Evolutionary conservation across 2,113 vertebrate species (phyloP), one percentile per base, ranked within the genome.

Genomic region (Gymnobelideus leadbeateri): DNA sequence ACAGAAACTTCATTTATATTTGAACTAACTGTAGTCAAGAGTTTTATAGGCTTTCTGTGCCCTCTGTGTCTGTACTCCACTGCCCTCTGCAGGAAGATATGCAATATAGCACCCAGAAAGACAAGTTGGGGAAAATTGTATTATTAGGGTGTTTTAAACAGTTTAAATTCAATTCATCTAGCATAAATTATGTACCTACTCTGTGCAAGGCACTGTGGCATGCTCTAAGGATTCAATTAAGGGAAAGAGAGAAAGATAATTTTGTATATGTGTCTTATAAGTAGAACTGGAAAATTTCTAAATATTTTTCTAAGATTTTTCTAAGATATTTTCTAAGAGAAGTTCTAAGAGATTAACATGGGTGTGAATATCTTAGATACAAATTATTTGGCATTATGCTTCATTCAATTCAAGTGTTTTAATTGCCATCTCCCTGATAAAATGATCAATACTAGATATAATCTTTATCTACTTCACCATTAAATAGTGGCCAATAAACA

Each of bases 31-130:
- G 37, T 19, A 77, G 12, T 51, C 54, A 37, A 49, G 52, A 57
- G 77, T 95, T 68, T 92, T 21, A n/a, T 52, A n/a, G 49, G 24
- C 23, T 19, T 16, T 37, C 10, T 46, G 5, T 49, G 43, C 16
- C 11, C 55, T 94, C 96, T 98, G 98, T 92, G 14, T 95, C 97
- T 98, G 97, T 98, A 43, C 96, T 98, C 26, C 61, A 97, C 95
- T 98, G 98, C 98, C 98, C 98, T 97, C 98, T 98, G 94, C 95
- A 96, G 98, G 98, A 47, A 0, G 4, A 3, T 95, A 9, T 0
- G 49, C 14, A 37, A 89, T 16, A 97, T 12, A 49, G 90, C 97
- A 89, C 11, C 19, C 46, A 25, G 5, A 31, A 52, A 91, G 92
- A 12, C 43, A 96, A 94, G 92, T 97, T 91, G 11, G 55, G 53